These are phyloP conservation scores for Athripsodes cinereus DNA, from an alignment of 2,888 invertebrate genomes.

Conservation along the genomic window DNA sequence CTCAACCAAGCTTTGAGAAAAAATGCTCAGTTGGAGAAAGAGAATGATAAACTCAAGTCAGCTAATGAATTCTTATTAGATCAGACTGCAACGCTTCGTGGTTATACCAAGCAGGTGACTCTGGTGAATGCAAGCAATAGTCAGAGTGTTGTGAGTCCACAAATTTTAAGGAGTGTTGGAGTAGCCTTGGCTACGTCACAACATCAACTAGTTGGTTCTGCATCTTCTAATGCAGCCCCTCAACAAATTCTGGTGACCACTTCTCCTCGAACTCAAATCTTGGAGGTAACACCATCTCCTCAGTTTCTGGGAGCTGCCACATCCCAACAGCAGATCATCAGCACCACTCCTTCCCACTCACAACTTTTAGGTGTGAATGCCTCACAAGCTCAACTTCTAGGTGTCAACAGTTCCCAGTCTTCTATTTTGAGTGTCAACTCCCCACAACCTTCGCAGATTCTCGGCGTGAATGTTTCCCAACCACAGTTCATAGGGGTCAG, in stretches of 20 bases:
- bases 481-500: background rate
- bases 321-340: background rate
- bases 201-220: background rate
- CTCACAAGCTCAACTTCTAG: background rate
- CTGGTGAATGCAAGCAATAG: background rate
- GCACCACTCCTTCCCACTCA: background rate
- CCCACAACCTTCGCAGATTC: background rate
- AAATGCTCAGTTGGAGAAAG: slow-evolving; percentile 1
- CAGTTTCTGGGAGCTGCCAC: background rate
- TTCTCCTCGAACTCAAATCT: background rate
- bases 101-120: slow-evolving; percentile 1
- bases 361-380: background rate
- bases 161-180: background rate
- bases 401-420: slow-evolving; percentile 1
- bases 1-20: slow-evolving; percentile 1
- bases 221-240: background rate
- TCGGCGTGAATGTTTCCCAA: background rate
- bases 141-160: background rate
- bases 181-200: background rate
- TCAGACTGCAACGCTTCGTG: background rate
- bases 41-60: slow-evolving; percentile 3
- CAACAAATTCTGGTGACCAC: slow-evolving; percentile 2
- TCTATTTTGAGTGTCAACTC: background rate
- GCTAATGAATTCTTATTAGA: background rate
- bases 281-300: background rate